phyloP scores from a whole-genome alignment of 2,888 invertebrate genomes.

The Heliconius aoede region DNA sequence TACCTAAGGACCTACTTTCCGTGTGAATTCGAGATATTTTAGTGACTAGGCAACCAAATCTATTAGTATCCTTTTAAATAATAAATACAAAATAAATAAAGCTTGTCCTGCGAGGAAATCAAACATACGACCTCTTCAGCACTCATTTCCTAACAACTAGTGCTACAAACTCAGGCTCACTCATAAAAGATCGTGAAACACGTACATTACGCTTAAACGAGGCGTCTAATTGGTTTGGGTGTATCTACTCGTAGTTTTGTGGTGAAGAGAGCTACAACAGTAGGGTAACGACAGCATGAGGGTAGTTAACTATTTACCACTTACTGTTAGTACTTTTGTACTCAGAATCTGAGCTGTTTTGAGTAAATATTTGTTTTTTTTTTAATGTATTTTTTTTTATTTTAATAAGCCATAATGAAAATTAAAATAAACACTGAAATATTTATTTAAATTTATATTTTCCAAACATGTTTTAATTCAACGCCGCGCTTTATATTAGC shows the following conservation, averaged over 20 bases:
- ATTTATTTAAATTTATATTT: no score
- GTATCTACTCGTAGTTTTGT: not conserved
- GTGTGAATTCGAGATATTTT: no score
- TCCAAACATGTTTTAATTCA: no score
- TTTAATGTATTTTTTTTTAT: no score
- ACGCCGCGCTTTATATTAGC: no score
- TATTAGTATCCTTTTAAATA: no score
- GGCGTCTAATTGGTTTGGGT: conserved; percentile 1
- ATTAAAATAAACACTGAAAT: no score
- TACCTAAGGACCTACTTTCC: no score
- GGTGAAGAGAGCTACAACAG: not conserved
- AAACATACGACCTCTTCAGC: not conserved
- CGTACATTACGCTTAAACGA: conserved; percentile 7
- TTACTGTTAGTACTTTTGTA: not conserved
- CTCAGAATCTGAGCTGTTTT: not conserved
- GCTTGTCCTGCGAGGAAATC: not conserved
- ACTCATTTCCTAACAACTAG: not conserved
- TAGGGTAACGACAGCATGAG: not conserved
- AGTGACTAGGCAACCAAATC: no score
- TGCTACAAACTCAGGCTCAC: not conserved
- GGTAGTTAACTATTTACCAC: not conserved
- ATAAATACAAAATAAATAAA: not conserved
- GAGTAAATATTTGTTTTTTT: no score
- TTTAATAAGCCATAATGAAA: no score
- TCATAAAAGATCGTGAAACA: conserved; percentile 11